A percentile compares a stretch with the other conserved stretches of the same genome.
phyloP scores from a whole-genome alignment of 1,140 invertebrate genomes.

The Pseudomyrmex dendroicus region DNA sequence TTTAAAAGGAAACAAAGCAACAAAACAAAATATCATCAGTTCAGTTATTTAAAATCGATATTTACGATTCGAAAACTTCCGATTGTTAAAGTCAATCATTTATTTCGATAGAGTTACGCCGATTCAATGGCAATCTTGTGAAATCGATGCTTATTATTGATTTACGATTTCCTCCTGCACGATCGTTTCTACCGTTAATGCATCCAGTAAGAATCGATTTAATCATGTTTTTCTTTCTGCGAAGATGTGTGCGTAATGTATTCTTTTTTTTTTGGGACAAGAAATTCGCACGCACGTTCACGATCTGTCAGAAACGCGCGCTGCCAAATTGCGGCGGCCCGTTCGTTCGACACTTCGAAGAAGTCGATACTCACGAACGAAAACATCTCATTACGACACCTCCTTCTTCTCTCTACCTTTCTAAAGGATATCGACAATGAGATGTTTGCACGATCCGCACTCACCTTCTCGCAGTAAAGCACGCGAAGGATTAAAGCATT shows the following conservation, averaged over 20 bases:
- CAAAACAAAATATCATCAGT: conserved; percentile 41
- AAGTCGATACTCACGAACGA: conserved; percentile 32
- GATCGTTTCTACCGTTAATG: neutral
- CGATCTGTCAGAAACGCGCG: conserved; percentile 4
- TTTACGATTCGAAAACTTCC: conserved; percentile 61
- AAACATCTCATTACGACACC: conserved; percentile 53
- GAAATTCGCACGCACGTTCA: conserved; percentile 4
- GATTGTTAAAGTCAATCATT: conserved; percentile 66
- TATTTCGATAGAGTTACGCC: conserved; percentile 22
- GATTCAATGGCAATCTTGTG: neutral
- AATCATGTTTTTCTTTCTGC: neutral
- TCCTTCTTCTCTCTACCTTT: conserved; percentile 7
- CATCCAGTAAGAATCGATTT: neutral
- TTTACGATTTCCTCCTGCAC: too few relatives aligned
- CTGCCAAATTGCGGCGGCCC: conserved; percentile 10
- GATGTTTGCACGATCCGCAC: neutral
- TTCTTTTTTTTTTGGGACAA: neutral
- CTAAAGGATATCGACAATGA: conserved; percentile 38
- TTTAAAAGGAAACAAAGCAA: conserved; percentile 31
- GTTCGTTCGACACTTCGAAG: conserved; percentile 21
- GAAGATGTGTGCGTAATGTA: neutral
- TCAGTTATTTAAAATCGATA: conserved; percentile 63
- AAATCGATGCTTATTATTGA: conserved; percentile 18
- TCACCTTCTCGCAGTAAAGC: conserved; percentile 18
- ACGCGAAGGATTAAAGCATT: conserved; percentile 51